Conservation (phyloP, 2,113 vertebrate genomes). For the Columbina picui region DNA sequence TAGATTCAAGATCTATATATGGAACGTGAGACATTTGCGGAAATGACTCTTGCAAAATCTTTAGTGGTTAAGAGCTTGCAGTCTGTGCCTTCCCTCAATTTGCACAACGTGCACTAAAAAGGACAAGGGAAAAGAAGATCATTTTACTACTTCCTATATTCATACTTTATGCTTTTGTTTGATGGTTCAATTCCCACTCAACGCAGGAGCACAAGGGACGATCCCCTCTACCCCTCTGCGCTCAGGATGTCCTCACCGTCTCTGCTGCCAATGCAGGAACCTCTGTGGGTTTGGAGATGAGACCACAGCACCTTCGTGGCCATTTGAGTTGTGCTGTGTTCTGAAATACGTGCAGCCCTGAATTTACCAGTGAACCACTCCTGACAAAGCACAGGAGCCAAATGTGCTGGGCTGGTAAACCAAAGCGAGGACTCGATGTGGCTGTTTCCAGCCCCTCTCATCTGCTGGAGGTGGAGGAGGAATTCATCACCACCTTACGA, state of each 20-base stretch:
- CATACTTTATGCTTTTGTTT: not conserved
- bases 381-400: not conserved
- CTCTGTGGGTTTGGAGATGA: not conserved
- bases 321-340: not conserved
- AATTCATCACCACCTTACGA: not conserved
- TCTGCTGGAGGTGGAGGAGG: not conserved
- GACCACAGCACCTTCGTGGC: not conserved
- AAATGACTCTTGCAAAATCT: constrained; percentile 40
- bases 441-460: not conserved
- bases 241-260: not conserved
- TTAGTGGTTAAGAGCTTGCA: not conserved
- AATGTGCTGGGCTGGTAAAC: not conserved
- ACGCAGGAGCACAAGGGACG: not conserved
- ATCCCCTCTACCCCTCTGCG: too few relatives aligned
- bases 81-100: not conserved
- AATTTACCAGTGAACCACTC: not conserved
- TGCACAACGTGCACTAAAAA: not conserved
- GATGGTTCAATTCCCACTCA: not conserved
- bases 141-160: not conserved
- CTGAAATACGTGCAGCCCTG: not conserved
- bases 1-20: not conserved
- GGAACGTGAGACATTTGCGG: not conserved
- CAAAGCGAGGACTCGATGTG: not conserved
- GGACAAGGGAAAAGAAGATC: not conserved
- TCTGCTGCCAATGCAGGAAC: not conserved